Evolutionary conservation across 2,888 invertebrate species (phyloP).

Genomic region (Mycogona germanica): DNA sequence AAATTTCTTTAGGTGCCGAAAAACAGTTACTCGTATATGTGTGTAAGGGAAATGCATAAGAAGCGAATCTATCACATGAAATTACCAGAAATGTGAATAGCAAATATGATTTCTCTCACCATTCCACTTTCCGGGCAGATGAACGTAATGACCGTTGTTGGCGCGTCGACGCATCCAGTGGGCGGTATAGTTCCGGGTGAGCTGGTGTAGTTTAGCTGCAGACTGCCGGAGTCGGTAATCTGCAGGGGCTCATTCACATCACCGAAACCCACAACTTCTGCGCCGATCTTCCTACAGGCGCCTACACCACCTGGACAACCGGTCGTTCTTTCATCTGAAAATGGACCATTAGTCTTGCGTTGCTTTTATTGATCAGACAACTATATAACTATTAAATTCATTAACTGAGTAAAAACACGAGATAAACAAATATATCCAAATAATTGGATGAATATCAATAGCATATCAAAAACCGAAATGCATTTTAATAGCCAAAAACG

Average conservation of each 20-base stretch:
- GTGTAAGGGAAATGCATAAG: too few relatives aligned
- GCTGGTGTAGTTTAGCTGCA: constrained; percentile 17
- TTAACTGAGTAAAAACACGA: too few relatives aligned
- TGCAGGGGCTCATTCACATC: constrained; percentile 3
- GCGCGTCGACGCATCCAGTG: constrained; percentile 15
- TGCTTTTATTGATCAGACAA: too few relatives aligned
- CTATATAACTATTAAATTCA: too few relatives aligned
- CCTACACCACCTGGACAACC: constrained; percentile 18
- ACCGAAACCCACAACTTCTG: constrained; percentile 20
- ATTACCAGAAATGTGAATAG: neutral
- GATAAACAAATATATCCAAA: too few relatives aligned
- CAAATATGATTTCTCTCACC: constrained; percentile 5
- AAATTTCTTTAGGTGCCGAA: too few relatives aligned
- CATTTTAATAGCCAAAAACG: too few relatives aligned
- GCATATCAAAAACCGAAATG: neutral
- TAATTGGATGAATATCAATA: neutral
- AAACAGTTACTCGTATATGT: too few relatives aligned
- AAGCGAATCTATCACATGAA: too few relatives aligned
- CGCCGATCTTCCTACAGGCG: constrained; percentile 21
- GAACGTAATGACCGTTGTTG: constrained; percentile 20
- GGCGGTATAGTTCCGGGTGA: neutral
- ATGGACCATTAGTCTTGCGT: too few relatives aligned
- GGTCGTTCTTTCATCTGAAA: neutral
- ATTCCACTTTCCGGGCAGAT: constrained; percentile 19
- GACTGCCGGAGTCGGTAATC: constrained; percentile 11